Evolutionary conservation across 2,797 vertebrate species (phyloP).

Genomic region (Etheostoma perlongum): DNA sequence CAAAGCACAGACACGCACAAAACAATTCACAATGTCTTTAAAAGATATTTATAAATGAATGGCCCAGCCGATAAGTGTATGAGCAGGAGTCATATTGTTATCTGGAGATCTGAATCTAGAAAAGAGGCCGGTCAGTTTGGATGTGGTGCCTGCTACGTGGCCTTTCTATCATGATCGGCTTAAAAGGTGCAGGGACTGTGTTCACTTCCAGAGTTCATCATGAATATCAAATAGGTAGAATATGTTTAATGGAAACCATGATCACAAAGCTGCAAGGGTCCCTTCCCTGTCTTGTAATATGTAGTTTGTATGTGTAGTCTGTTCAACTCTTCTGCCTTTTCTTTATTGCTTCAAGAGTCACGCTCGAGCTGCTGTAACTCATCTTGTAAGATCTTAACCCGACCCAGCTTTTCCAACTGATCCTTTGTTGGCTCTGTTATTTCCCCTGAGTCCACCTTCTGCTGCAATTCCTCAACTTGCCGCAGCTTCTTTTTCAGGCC

Average conservation of each 20-base stretch:
- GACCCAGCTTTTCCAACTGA: constrained; percentile 92
- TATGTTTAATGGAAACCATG: constrained; percentile 55
- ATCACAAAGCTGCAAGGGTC: constrained; percentile 57
- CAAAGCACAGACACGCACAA: constrained; percentile 59
- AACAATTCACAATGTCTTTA: constrained; percentile 59
- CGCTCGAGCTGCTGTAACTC: constrained; percentile 89
- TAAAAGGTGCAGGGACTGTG: constrained; percentile 25
- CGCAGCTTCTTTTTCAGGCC: constrained; percentile 95
- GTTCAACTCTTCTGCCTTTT: constrained; percentile 33
- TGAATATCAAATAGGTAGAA: constrained; percentile 60
- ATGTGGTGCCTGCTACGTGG: constrained; percentile 16
- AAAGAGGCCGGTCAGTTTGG: constrained; percentile 36
- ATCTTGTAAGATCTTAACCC: constrained; percentile 84
- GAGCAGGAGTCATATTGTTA: constrained; percentile 26
- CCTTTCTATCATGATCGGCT: constrained; percentile 25
- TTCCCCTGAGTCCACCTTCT: constrained; percentile 91
- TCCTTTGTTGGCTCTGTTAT: constrained; percentile 89
- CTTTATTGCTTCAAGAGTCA: constrained; percentile 81
- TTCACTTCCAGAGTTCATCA: constrained; percentile 48
- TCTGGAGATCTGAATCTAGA: constrained; percentile 21
- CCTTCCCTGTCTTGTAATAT: constrained; percentile 31
- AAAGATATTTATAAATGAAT: constrained; percentile 56
- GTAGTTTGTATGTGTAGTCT: constrained; percentile 60
- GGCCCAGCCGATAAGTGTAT: constrained; percentile 6
- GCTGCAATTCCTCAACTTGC: constrained; percentile 93